phyloP scores from a whole-genome alignment of 2,888 invertebrate genomes.

The Cerceris ruficornis region DNA sequence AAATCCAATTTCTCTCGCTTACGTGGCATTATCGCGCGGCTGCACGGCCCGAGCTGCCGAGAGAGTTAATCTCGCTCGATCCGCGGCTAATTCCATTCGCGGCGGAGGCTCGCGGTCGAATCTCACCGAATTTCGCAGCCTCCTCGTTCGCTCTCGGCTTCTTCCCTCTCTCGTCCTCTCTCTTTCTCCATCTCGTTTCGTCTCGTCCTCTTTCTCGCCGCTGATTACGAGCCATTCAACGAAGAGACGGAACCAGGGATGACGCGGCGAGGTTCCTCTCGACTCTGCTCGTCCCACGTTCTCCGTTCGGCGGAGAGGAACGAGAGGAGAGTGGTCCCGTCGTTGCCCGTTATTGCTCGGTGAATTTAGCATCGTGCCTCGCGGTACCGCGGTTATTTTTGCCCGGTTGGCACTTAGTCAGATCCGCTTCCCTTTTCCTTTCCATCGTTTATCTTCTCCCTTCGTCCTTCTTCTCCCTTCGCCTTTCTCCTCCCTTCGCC shows the following conservation, averaged over 20 bases:
- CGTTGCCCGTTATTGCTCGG: conserved; percentile 57
- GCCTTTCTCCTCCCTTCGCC: neutral
- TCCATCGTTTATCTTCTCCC: conserved; percentile 1
- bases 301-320: conserved; percentile 8
- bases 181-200: too few species aligned
- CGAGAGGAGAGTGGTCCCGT: conserved; percentile 37
- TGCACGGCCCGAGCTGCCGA: neutral
- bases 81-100: conserved; percentile 16
- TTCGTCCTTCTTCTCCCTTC: conserved; percentile 5
- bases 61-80: conserved; percentile 11
- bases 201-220: neutral
- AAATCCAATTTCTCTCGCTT: conserved; percentile 36
- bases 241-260: neutral
- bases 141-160: neutral
- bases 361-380: conserved; percentile 64
- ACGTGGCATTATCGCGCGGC: conserved; percentile 28
- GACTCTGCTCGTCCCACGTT: conserved; percentile 19
- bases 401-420: conserved; percentile 69
- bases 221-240: conserved; percentile 8
- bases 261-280: too few species aligned
- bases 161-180: too few species aligned
- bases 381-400: conserved; percentile 67
- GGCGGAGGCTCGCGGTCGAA: neutral
- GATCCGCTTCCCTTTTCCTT: conserved; percentile 38
- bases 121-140: neutral